A percentile compares a stretch with the other conserved stretches of the same genome.
Evolutionary conservation across 2,888 invertebrate genomes (phyloP).

Genomic region (Choristoneura rosaceana): DNA sequence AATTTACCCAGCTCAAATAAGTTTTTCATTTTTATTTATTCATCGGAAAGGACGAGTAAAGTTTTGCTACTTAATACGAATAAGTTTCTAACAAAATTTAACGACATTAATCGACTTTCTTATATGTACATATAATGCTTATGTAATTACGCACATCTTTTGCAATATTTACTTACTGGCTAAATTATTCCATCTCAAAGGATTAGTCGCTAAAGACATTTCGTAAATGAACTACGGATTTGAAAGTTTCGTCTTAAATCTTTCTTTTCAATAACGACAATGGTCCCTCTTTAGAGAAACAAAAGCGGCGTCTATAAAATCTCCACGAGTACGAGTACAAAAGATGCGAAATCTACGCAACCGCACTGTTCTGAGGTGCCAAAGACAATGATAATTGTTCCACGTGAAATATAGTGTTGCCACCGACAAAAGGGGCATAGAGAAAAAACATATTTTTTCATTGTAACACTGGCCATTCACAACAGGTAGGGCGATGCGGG

Average conservation of each 20-base stretch:
- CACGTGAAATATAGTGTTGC: constrained; percentile 83
- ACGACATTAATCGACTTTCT: not conserved
- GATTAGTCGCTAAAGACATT: constrained; percentile 22
- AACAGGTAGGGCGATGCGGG: constrained; percentile 79
- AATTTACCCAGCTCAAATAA: not conserved
- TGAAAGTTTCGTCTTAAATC: constrained; percentile 33
- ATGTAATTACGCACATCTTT: not conserved
- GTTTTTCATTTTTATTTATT: not conserved
- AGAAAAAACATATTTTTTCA: constrained; percentile 79
- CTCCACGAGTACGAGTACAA: constrained; percentile 57
- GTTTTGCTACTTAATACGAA: not conserved
- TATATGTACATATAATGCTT: not conserved
- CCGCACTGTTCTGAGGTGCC: constrained; percentile 75
- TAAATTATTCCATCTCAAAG: not conserved
- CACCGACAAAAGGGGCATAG: constrained; percentile 79
- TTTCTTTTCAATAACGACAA: constrained; percentile 25
- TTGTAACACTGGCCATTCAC: constrained; percentile 79
- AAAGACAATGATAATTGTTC: constrained; percentile 86
- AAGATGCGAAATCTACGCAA: constrained; percentile 59
- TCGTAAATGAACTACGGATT: constrained; percentile 23
- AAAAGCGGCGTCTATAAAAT: constrained; percentile 53
- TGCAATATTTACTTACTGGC: not conserved
- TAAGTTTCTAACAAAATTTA: not conserved
- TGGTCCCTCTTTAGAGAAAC: constrained; percentile 47
- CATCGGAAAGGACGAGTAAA: not conserved